These are phyloP conservation scores for Subanguina moxae DNA, from an alignment of 1,140 invertebrate species.

Conservation along the genomic window DNA sequence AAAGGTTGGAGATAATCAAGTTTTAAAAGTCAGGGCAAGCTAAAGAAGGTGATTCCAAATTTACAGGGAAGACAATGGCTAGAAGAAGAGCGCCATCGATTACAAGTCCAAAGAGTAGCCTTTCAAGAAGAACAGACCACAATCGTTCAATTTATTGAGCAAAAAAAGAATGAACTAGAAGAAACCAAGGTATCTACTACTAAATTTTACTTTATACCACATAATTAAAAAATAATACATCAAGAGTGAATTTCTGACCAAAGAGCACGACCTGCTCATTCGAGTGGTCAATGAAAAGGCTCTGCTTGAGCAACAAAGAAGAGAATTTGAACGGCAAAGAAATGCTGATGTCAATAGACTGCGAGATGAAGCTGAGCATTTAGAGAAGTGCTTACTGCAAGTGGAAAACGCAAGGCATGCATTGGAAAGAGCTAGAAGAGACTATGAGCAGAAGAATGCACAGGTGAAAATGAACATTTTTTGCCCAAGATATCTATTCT, in stretches of 20 bases:
- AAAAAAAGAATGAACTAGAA: constrained; percentile 40
- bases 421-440: constrained; percentile 13
- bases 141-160: constrained; percentile 36
- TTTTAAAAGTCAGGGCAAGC: background rate
- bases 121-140: constrained; percentile 45
- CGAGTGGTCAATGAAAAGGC: constrained; percentile 42
- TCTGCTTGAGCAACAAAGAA: constrained; percentile 28
- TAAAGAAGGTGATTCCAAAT: background rate
- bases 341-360: constrained; percentile 43
- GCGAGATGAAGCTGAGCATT: constrained; percentile 25
- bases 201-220: constrained; percentile 7
- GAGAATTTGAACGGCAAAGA: constrained; percentile 39
- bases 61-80: constrained; percentile 38
- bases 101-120: constrained; percentile 30
- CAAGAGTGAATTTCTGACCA: constrained; percentile 36
- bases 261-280: constrained; percentile 44
- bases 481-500: background rate
- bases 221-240: background rate
- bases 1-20: background rate
- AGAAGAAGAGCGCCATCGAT: constrained; percentile 30
- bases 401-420: constrained; percentile 14
- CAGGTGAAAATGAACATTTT: constrained; percentile 14
- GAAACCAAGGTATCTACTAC: constrained; percentile 22
- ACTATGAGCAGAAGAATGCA: constrained; percentile 13
- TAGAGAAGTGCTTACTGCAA: constrained; percentile 16